Conservation (phyloP, 2,797 vertebrate species). For the Sitta carolinensis region DNA sequence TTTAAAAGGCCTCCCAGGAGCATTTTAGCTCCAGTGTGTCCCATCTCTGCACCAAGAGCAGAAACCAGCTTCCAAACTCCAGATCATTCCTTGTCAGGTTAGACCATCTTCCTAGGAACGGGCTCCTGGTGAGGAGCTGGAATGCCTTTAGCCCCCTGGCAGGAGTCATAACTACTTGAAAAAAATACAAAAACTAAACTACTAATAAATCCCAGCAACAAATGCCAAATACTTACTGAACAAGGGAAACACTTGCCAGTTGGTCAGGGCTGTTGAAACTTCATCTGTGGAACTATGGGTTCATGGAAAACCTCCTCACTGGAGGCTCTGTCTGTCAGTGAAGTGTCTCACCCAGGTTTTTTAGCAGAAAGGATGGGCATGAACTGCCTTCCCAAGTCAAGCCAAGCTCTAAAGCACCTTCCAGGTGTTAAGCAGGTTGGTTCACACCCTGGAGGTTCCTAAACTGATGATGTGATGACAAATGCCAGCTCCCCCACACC, state of each 20-base stretch:
- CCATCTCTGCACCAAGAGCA: neutral
- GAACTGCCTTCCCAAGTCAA: neutral
- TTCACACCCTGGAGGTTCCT: neutral
- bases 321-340: neutral
- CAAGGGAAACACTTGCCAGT: neutral
- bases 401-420: neutral
- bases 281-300: neutral
- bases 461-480: neutral
- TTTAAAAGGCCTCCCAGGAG: neutral
- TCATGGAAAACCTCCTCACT: neutral
- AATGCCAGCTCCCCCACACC: neutral
- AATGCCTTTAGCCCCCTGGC: neutral
- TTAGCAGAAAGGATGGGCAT: neutral
- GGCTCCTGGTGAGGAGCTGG: neutral
- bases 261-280: conserved; percentile 7
- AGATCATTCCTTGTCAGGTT: neutral
- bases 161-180: neutral
- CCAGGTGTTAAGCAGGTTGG: neutral
- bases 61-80: neutral
- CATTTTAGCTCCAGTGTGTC: neutral
- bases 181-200: neutral
- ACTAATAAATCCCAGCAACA: neutral
- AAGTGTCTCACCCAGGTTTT: neutral
- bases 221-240: neutral
- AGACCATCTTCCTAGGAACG: neutral